phyloP scores from a whole-genome alignment of 2,797 vertebrate genomes.

The Neosalanx taihuensis region DNA sequence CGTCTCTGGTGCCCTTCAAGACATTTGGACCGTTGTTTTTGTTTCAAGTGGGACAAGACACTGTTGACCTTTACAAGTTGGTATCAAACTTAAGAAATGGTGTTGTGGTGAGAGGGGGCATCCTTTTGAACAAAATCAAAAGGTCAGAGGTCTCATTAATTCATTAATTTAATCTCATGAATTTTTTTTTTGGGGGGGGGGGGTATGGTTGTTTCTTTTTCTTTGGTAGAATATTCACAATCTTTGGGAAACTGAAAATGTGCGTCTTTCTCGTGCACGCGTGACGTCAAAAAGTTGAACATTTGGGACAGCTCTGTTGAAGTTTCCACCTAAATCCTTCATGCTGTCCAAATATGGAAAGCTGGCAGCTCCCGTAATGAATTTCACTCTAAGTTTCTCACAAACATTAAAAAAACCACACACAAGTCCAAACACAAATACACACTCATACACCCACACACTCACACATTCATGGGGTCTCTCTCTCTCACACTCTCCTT shows the following conservation, averaged over 20 bases:
- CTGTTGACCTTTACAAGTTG: slow-evolving; percentile 47
- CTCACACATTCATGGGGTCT: slow-evolving; percentile 10
- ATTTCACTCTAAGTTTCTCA: slow-evolving; percentile 33
- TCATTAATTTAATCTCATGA: too few relatives aligned
- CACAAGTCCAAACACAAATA: slow-evolving; percentile 6
- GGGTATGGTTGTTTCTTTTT: background rate
- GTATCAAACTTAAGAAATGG: slow-evolving; percentile 7
- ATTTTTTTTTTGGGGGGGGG: background rate
- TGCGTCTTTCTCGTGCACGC: background rate
- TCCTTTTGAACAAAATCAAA: background rate
- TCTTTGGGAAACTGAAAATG: background rate
- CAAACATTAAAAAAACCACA: slow-evolving; percentile 10
- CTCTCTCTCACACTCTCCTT: too few relatives aligned
- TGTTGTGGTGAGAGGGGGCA: background rate
- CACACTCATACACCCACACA: slow-evolving; percentile 17
- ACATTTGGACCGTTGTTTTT: slow-evolving; percentile 47
- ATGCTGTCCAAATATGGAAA: slow-evolving; percentile 9
- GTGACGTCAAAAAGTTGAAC: background rate
- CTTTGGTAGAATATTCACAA: background rate
- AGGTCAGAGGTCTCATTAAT: background rate
- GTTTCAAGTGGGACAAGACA: slow-evolving; percentile 42
- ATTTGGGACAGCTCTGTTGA: background rate
- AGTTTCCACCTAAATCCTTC: background rate
- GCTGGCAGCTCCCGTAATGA: background rate
- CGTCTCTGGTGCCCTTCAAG: slow-evolving; percentile 50